Conservation (phyloP, 2,888 invertebrate species). For the Oscheius sp. region DNA sequence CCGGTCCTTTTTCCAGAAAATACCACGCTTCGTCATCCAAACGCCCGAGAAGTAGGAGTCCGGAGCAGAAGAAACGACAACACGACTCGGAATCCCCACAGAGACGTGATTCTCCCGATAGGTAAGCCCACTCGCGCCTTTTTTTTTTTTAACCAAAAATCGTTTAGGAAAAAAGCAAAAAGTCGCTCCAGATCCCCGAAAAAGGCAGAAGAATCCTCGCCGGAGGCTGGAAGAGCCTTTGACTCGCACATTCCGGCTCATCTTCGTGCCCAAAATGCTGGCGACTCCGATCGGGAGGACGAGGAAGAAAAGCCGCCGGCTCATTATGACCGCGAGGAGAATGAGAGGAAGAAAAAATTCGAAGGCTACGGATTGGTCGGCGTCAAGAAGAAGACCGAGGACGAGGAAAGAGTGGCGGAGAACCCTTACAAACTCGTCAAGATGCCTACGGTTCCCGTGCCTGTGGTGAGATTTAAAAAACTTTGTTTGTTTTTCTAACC, state of each 20-base stretch:
- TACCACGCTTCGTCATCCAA: not conserved
- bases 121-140: not conserved
- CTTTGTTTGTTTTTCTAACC: slow-evolving; percentile 8
- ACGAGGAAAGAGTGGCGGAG: slow-evolving; percentile 30
- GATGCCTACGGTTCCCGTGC: slow-evolving; percentile 39
- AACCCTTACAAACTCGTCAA: slow-evolving; percentile 44
- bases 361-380: slow-evolving; percentile 27
- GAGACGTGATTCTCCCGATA: not conserved
- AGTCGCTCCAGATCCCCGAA: slow-evolving; percentile 5
- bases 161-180: not conserved
- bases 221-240: not conserved
- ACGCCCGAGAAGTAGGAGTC: not conserved
- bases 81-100: not conserved
- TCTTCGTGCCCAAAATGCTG: not conserved
- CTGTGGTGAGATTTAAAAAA: not conserved
- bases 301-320: slow-evolving; percentile 15
- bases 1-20: too few species aligned
- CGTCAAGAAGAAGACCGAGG: slow-evolving; percentile 29
- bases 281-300: slow-evolving; percentile 6
- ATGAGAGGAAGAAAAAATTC: slow-evolving; percentile 31
- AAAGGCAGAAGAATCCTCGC: not conserved
- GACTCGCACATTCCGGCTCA: slow-evolving; percentile 12
- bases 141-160: not conserved
- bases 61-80: slow-evolving; percentile 2
- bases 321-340: slow-evolving; percentile 25